Base-by-base conservation (phyloP, 2,888 invertebrate species). In the Drosophila robusta region DNA sequence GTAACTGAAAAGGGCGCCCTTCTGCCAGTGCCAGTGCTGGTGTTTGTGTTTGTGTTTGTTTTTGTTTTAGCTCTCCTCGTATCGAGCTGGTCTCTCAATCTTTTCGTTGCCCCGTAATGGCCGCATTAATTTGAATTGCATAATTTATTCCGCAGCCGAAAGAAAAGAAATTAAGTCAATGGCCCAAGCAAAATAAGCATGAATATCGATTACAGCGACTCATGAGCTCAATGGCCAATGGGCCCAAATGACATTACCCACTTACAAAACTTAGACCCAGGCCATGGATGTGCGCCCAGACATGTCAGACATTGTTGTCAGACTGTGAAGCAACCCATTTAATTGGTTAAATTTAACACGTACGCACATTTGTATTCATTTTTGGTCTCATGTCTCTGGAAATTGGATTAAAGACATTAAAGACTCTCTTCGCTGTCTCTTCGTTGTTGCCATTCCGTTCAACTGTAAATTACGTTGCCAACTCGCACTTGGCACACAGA, bases 301-400 rank as follows among this genome's bases (percentile, higher is more conserved):
- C 60, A 32, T 50, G 47, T 22, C 47, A 60, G 67, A 50, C 54
- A 68, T 16, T 52, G 67, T 61, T 56, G 52, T 47, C 60, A 64
- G 76, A 62, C 49, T 49, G 44, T 16, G 47, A 56, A 62, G 62
- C 86, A 89, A 89, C 82, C 90, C 89, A 90, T 90, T 90, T 90
- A 90, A 90, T 90, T 90, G 90, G 81, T 82, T 76, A 90, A 90
- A 90, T 90, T 90, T 88, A 83, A 90, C 90, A 90, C 90, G 90
- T 90, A 90, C 85, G 66, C 75, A 84, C 90, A 90, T 90, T 90
- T 90, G 90, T 90, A 90, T 90, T 90, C 90, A 89, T 89, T 85
- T 69, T 72, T 65, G 78, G 74, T 70, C 78, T 74, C 80, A 80
- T 80, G 82, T 77, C 77, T 57, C 70, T 74, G 76, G 74, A 86